Conservation (phyloP, 2,113 vertebrate genomes). For the Cyprinus carpio region DNA sequence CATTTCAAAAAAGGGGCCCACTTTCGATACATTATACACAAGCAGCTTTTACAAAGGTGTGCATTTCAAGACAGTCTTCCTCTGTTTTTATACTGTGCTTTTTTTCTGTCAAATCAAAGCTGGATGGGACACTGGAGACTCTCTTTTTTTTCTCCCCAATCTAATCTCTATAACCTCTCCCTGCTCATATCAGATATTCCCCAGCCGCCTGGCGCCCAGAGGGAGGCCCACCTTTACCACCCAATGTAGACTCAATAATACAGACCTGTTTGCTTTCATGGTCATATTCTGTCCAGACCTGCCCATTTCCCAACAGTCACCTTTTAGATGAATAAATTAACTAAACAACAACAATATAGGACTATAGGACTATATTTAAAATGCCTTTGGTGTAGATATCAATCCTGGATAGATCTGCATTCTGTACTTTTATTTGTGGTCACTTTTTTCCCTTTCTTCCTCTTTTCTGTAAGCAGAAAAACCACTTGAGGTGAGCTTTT, state of each 20-base stretch:
- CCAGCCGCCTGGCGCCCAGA: constrained; percentile 43
- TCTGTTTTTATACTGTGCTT: constrained; percentile 57
- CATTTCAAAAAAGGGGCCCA: constrained; percentile 68
- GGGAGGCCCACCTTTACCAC: constrained; percentile 34
- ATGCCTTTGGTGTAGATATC: background rate
- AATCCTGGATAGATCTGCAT: background rate
- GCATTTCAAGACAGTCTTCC: constrained; percentile 72
- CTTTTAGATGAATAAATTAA: background rate
- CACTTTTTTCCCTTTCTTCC: background rate
- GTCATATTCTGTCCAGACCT: background rate
- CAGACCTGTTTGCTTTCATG: background rate
- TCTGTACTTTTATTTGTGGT: constrained; percentile 3
- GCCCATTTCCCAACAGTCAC: background rate
- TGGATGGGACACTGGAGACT: constrained; percentile 62
- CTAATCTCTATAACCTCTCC: constrained; percentile 59
- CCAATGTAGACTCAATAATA: constrained; percentile 25
- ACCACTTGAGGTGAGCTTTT: constrained; percentile 11
- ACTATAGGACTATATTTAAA: background rate
- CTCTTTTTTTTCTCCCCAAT: constrained; percentile 49
- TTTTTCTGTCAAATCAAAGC: constrained; percentile 71
- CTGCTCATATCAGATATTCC: constrained; percentile 52
- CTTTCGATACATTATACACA: constrained; percentile 74
- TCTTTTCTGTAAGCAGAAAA: constrained; percentile 4
- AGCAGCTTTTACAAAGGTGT: constrained; percentile 78
- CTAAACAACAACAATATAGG: background rate